These are phyloP conservation scores for Rhynchophorus ferrugineus DNA, from an alignment of 1,140 invertebrate species.

Conservation along the genomic window DNA sequence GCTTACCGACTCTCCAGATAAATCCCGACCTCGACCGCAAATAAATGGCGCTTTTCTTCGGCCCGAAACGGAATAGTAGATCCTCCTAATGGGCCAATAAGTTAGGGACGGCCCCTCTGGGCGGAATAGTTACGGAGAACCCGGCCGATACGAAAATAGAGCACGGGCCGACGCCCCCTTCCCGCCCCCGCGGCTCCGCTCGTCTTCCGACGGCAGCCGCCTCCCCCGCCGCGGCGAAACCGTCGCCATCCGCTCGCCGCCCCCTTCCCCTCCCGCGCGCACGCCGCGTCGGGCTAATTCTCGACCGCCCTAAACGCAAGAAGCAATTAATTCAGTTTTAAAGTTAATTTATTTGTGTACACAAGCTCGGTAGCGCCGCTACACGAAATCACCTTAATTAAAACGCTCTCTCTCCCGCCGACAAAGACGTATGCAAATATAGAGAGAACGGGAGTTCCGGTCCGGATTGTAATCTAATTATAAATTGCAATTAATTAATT, in stretches of 20 bases:
- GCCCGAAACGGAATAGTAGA: neutral
- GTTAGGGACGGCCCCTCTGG: neutral
- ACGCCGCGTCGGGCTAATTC: neutral
- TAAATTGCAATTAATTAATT: no score
- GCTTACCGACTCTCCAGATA: neutral
- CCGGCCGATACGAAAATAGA: no score
- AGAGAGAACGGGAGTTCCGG: no score
- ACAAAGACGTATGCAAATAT: neutral
- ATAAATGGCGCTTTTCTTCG: neutral
- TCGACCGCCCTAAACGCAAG: slow-evolving; percentile 35
- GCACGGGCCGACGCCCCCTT: no score
- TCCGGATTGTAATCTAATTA: no score
- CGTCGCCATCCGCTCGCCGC: neutral
- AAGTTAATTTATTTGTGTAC: slow-evolving; percentile 42
- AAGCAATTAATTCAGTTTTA: slow-evolving; percentile 41
- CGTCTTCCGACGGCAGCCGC: no score
- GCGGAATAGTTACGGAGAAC: no score
- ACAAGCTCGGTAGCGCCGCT: slow-evolving; percentile 28
- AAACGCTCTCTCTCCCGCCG: slow-evolving; percentile 27
- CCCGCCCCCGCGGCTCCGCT: no score
- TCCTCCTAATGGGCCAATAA: neutral
- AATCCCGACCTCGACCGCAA: neutral
- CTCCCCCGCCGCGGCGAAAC: no score
- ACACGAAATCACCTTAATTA: slow-evolving; percentile 41
- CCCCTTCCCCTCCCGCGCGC: neutral